A percentile compares a stretch with the other conserved stretches of the same genome.
These are phyloP conservation scores for Drosophila prolongata DNA, from an alignment of 2,888 invertebrate genomes.

Conservation along the genomic window DNA sequence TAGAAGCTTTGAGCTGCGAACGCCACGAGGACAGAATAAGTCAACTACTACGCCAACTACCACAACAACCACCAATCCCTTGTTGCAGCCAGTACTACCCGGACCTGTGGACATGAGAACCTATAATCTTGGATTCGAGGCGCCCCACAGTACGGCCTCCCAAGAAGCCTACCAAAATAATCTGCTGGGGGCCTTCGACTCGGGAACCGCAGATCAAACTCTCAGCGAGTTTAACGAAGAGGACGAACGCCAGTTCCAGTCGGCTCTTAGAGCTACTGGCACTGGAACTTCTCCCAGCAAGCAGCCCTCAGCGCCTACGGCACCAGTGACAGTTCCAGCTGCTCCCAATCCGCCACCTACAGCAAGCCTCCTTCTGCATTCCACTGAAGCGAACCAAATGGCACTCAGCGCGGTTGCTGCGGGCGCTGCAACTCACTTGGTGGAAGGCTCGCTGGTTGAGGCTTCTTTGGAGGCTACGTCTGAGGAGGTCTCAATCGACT, in stretches of 20 bases:
- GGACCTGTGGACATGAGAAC: slow-evolving; percentile 96
- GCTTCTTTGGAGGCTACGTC: slow-evolving; percentile 84
- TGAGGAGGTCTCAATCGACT: slow-evolving; percentile 84
- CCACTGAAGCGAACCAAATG: slow-evolving; percentile 67
- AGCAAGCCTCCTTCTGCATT: slow-evolving; percentile 46
- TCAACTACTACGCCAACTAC: slow-evolving; percentile 44
- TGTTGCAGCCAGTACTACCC: slow-evolving; percentile 89
- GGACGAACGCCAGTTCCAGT: slow-evolving; percentile 90
- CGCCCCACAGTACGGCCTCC: slow-evolving; percentile 85
- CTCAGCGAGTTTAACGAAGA: slow-evolving; percentile 92
- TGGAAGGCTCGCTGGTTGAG: slow-evolving; percentile 83
- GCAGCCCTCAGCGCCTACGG: slow-evolving; percentile 23
- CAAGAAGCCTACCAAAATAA: slow-evolving; percentile 87
- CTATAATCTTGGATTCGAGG: slow-evolving; percentile 87
- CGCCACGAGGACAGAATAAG: slow-evolving; percentile 66
- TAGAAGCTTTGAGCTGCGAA: slow-evolving; percentile 89
- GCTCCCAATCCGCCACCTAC: slow-evolving; percentile 2
- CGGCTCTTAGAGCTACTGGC: slow-evolving; percentile 87
- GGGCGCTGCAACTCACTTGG: slow-evolving; percentile 69
- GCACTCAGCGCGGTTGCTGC: slow-evolving; percentile 41
- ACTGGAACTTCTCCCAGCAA: slow-evolving; percentile 80
- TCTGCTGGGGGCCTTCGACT: slow-evolving; percentile 88
- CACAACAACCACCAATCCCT: slow-evolving; percentile 79
- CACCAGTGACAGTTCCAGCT: background rate
- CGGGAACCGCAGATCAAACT: slow-evolving; percentile 89